Evolutionary conservation across 2,113 vertebrate species (phyloP).

Genomic region (Labeo rohita): DNA sequence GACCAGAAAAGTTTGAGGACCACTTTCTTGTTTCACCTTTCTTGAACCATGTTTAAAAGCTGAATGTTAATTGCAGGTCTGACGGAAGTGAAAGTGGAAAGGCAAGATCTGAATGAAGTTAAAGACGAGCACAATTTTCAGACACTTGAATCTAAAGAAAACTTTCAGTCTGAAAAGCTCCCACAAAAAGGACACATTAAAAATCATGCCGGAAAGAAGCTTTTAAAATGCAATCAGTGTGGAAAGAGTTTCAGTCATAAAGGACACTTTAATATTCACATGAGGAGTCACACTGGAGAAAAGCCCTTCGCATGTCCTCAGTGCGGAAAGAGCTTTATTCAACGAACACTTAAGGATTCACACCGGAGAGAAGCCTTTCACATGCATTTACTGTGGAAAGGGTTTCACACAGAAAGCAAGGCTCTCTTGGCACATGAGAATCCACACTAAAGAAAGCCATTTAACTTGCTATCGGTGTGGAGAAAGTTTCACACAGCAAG

Average conservation of each 20-base stretch:
- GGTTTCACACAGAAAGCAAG: too few relatives aligned
- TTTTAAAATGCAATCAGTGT: neutral
- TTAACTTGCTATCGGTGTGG: too few relatives aligned
- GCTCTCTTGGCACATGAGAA: too few relatives aligned
- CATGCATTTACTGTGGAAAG: neutral
- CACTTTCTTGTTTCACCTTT: neutral
- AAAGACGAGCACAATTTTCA: neutral
- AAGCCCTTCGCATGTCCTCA: neutral
- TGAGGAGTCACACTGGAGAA: neutral
- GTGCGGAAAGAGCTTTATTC: neutral
- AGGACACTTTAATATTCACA: neutral
- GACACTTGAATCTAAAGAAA: neutral
- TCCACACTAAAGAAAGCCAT: too few relatives aligned
- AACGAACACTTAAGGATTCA: neutral
- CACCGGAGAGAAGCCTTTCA: neutral
- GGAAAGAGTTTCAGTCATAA: neutral
- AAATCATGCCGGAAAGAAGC: neutral
- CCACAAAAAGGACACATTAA: neutral
- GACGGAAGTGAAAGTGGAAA: neutral
- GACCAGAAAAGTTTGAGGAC: too few relatives aligned
- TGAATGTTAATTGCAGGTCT: neutral
- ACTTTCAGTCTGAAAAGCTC: neutral
- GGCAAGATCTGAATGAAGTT: neutral
- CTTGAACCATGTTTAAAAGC: neutral
- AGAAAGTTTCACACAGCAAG: too few relatives aligned